A percentile compares a stretch with the other conserved stretches of the same genome.
Evolutionary conservation across 2,888 invertebrate genomes (phyloP).

Genomic region (Archips xylosteana): DNA sequence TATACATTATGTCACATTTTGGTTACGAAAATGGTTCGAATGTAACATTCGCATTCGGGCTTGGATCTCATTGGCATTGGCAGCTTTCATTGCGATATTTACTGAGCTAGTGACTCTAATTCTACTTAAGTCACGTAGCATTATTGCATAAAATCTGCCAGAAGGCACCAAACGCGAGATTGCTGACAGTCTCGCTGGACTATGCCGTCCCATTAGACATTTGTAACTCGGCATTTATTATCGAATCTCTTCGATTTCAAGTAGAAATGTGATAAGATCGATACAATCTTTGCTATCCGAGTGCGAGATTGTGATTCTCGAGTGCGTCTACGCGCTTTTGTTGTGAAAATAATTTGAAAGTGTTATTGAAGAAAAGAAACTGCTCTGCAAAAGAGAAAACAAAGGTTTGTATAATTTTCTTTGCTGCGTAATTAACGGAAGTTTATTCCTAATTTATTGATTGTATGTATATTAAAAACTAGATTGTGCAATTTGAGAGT

Average conservation of each 20-base stretch:
- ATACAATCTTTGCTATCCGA: background rate
- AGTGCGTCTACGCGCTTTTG: background rate
- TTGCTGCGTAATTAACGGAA: no score
- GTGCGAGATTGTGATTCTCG: background rate
- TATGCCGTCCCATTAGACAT: background rate
- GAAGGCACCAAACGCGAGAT: background rate
- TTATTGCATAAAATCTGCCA: slow-evolving; percentile 4
- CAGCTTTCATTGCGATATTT: background rate
- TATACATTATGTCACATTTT: no score
- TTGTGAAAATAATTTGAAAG: slow-evolving; percentile 7
- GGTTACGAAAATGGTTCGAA: background rate
- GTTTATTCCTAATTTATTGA: no score
- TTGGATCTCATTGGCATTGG: background rate
- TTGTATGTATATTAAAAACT: no score
- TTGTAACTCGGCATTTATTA: background rate
- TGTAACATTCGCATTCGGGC: background rate
- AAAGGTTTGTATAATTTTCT: background rate
- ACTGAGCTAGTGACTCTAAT: background rate
- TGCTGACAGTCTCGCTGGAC: background rate
- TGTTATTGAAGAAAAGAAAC: background rate
- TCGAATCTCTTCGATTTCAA: background rate
- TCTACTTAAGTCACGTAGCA: slow-evolving; percentile 1
- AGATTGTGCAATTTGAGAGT: no score
- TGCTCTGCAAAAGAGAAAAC: background rate
- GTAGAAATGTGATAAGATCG: background rate